Evolutionary conservation across 2,113 vertebrate genomes (phyloP), one percentile per base, ranked within the genome.

Genomic region (Haplotaxodon microlepis): DNA sequence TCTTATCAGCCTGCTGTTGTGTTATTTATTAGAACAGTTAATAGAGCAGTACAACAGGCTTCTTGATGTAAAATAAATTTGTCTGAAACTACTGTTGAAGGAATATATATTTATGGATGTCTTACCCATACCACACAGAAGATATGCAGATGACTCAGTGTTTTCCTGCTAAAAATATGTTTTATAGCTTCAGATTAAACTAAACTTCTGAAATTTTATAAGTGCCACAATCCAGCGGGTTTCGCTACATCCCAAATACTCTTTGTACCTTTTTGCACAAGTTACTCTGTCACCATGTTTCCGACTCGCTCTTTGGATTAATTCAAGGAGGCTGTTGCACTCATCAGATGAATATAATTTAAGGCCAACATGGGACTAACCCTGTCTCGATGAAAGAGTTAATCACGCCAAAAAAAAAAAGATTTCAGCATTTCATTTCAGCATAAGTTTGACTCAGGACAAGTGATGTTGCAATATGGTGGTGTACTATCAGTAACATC

Each of bases 211-310:
- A 78, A 36, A 79, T 53, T 53, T 79, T 53, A n/a, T 34, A 80
- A 82, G 82, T 69, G 47, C 51, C 59, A 27, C 42, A 71, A 40
- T 84, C 69, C 86, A 83, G 66, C 54, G 51, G 88, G 53, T 88
- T 76, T 73, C 63, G 69, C 89, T 86, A 5, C n/a, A 31, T 84
- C 86, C 86, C 78, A 93, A 88, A 86, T 59, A 54, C 27, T 73
- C 24, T 45, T 69, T 84, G 34, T 89, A 84, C 16, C 38, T 90
- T 93, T 92, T 93, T 92, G 92, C 84, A 91, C 84, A 88, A 81
- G 54, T 82, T 19, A 34, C 80, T 86, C 29, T 53, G 86, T 92
- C 85, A 89, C 85, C 88, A 89, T 87, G 53, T 71, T 66, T 86
- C 80, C 29, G 36, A 80, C 83, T 56, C 34, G 24, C 19, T 34